Evolutionary conservation across 2,888 invertebrate species (phyloP).

Genomic region (Zhuqinia jingwanae): DNA sequence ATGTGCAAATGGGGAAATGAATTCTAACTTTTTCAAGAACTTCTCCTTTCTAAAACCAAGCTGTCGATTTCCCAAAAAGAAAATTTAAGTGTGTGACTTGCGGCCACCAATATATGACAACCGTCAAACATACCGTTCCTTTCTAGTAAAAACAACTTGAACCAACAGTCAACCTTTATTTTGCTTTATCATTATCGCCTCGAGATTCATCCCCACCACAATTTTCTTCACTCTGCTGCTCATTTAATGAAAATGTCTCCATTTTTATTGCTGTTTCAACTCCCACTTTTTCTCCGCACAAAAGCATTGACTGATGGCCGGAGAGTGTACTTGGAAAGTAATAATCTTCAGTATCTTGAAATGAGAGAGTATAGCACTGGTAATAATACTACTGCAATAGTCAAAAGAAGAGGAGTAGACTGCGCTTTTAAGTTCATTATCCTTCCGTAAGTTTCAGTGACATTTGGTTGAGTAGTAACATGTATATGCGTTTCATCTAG

Average conservation of each 20-base stretch:
- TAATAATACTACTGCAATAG: no score
- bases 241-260: conserved; percentile 37
- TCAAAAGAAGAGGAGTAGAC: no score
- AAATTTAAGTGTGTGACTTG: neutral
- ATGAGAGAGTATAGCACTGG: neutral
- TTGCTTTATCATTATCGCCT: neutral
- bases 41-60: neutral
- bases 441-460: no score
- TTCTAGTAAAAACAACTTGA: neutral
- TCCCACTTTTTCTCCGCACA: neutral
- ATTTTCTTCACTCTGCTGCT: neutral
- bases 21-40: conserved; percentile 29
- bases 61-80: conserved; percentile 5
- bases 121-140: no score
- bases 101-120: no score
- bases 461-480: no score
- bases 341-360: neutral
- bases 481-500: no score
- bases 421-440: no score
- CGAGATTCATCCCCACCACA: neutral
- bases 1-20: conserved; percentile 45
- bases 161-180: neutral
- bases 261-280: conserved; percentile 25
- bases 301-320: neutral
- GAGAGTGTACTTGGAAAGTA: neutral